Evolutionary conservation across 1,140 invertebrate species (phyloP).

Genomic region (Apis laboriosa): DNA sequence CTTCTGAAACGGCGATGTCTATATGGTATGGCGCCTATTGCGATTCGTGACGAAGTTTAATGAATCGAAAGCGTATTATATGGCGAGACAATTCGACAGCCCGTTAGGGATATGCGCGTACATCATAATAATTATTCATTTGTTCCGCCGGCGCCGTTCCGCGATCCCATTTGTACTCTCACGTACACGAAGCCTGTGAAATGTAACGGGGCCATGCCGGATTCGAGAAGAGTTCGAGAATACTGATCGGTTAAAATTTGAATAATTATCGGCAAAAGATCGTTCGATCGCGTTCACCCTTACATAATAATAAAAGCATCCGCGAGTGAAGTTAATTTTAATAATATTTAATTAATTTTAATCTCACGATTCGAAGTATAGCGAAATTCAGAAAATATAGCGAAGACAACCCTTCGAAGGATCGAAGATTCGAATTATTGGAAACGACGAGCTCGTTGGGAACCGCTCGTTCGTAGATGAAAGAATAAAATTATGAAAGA

Average conservation of each 20-base stretch:
- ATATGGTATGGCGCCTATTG: conserved; percentile 18
- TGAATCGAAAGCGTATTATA: conserved; percentile 22
- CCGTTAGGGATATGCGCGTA: conserved; percentile 47
- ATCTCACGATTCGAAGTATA: not conserved
- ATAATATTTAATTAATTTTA: conserved; percentile 52
- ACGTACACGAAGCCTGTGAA: conserved; percentile 35
- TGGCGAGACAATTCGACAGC: conserved; percentile 50
- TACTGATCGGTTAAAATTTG: conserved; percentile 59
- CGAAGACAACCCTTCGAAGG: not conserved
- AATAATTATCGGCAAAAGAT: conserved; percentile 57
- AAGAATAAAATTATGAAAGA: no score
- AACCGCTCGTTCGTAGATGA: no score
- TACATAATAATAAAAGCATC: conserved; percentile 42
- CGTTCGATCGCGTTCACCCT: not conserved
- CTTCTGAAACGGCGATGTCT: not conserved
- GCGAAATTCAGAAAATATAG: conserved; percentile 11
- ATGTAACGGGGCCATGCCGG: conserved; percentile 36
- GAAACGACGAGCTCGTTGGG: no score
- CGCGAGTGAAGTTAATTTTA: conserved; percentile 47
- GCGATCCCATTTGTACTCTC: not conserved
- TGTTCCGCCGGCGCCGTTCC: not conserved
- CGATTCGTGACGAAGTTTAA: conserved; percentile 60
- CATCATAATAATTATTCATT: conserved; percentile 59
- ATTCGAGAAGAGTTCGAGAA: conserved; percentile 38
- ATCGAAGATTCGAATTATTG: no score